phyloP scores from a whole-genome alignment of 2,888 invertebrate species.

The Ariolimax columbianus region DNA sequence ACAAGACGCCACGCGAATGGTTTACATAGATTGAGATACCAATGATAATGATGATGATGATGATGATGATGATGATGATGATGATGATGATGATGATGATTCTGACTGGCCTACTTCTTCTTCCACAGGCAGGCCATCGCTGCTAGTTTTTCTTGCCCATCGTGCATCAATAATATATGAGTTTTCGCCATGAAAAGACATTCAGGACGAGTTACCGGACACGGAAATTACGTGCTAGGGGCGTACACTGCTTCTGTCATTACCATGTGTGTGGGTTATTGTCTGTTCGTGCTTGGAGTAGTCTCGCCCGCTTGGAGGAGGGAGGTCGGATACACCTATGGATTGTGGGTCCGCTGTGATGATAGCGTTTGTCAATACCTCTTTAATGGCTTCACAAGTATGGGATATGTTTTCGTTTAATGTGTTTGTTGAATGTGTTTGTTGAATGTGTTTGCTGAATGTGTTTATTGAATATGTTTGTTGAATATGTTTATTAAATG shows the following conservation, averaged over 20 bases:
- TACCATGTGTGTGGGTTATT: constrained; percentile 14
- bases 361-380: background rate
- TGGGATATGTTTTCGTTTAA: background rate
- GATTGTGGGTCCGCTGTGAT: constrained; percentile 44
- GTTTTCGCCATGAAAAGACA: background rate
- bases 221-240: background rate
- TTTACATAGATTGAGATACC: no score
- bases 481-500: no score
- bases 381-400: constrained; percentile 26
- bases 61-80: no score
- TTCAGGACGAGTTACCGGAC: background rate
- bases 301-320: constrained; percentile 18
- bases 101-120: no score
- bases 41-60: no score
- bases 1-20: no score
- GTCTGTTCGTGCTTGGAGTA: constrained; percentile 25
- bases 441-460: no score
- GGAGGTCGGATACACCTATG: constrained; percentile 40
- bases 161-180: no score
- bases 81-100: no score
- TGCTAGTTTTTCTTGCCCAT: background rate
- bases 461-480: no score
- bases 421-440: no score
- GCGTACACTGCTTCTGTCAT: background rate
- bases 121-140: background rate